Conservation (phyloP, 2,888 invertebrate species). For the Dryomyza anilis region DNA sequence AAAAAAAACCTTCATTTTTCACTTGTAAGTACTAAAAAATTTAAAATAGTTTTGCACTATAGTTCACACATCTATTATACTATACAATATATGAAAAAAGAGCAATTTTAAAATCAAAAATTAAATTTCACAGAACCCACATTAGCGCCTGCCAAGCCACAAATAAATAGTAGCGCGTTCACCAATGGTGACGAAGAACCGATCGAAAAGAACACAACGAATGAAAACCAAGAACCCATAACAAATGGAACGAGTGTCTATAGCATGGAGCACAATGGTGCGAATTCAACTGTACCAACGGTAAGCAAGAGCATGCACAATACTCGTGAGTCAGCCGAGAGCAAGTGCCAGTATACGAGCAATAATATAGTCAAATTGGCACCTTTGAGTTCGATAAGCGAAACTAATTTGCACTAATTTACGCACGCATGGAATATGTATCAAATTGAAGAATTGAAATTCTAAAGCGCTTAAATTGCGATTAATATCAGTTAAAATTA, state of each 20-base stretch:
- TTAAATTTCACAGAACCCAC: neutral
- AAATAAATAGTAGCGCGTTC: neutral
- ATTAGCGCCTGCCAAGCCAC: neutral
- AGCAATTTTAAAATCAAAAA: too few relatives aligned
- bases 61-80: too few relatives aligned
- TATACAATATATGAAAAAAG: too few relatives aligned
- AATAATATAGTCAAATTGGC: constrained; percentile 54
- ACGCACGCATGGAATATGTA: neutral
- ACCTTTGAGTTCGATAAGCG: constrained; percentile 65
- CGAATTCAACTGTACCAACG: constrained; percentile 5
- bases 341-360: constrained; percentile 14
- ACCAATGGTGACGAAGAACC: neutral
- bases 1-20: too few relatives aligned
- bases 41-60: too few relatives aligned
- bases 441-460: too few relatives aligned
- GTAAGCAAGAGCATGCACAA: constrained; percentile 13
- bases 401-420: constrained; percentile 49
- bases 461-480: too few relatives aligned
- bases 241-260: too few relatives aligned
- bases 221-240: neutral
- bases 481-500: too few relatives aligned
- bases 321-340: neutral
- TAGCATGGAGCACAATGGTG: neutral
- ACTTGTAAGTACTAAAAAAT: too few relatives aligned
- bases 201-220: neutral